Percentiles rank a stretch among this genome's conserved stretches.
phyloP scores from a whole-genome alignment of 1,140 invertebrate species.

The Ceratina calcarata region DNA sequence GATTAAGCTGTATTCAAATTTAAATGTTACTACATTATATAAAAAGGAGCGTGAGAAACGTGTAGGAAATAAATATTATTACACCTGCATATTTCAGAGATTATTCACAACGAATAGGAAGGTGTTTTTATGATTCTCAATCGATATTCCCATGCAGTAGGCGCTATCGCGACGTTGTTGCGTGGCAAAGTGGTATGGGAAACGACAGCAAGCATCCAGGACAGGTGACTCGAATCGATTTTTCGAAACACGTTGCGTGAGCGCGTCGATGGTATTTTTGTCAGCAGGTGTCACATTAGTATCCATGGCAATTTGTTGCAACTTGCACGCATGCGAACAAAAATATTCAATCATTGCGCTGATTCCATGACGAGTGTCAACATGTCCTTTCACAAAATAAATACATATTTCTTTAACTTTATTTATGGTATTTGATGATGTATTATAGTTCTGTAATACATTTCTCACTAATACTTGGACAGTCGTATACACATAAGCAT shows the following conservation, averaged over 20 bases:
- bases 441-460: too few species aligned
- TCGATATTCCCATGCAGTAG: constrained; percentile 49
- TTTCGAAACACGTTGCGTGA: constrained; percentile 55
- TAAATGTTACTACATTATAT: not conserved
- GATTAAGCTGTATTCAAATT: too few species aligned
- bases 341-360: not conserved
- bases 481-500: not conserved
- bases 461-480: not conserved
- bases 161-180: constrained; percentile 24
- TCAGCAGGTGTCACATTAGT: constrained; percentile 64
- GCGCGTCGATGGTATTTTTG: constrained; percentile 52
- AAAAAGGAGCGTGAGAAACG: not conserved
- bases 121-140: not conserved
- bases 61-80: not conserved
- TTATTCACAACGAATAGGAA: not conserved
- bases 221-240: constrained; percentile 72
- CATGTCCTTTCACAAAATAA: not conserved
- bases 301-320: constrained; percentile 63
- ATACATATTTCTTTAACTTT: not conserved
- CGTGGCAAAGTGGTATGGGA: constrained; percentile 54
- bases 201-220: constrained; percentile 45
- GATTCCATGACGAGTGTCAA: not conserved
- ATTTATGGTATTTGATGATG: too few species aligned
- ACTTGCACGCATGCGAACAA: constrained; percentile 7
- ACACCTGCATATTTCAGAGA: not conserved